Evolutionary conservation across 1,140 invertebrate species (phyloP), one percentile per base, ranked within the genome.

Genomic region (Drosophila bifasciata): DNA sequence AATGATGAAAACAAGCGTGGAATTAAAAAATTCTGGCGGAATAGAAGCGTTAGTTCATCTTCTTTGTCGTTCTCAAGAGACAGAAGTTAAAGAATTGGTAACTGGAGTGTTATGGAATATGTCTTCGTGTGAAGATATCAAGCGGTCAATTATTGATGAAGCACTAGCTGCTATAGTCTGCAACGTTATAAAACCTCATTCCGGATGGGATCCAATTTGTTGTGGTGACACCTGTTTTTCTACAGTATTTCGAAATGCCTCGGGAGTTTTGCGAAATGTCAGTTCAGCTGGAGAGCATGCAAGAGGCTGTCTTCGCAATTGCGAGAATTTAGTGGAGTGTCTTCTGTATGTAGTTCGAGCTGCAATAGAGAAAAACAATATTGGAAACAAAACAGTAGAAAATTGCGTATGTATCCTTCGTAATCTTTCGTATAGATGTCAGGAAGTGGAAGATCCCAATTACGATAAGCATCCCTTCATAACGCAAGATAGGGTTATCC

Each of bases 91-190:
- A 92, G 98, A 99, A 92, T 93, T 99, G 49, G 97, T 99, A 2
- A 99, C 98, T 2, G 98, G 98, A 4, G 97, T 99, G n/a, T 94
- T 99, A 43, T 99, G 99, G 99, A 99, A 99, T 93, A 95, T 99
- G 90, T 99, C 98, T 1, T 99, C 98, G 1, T 99, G 97, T 93
- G 98, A 99, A 93, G 97, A 99, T 86, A 92, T 99, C 46, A 99
- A 99, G 92, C 95, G 96, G 90, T 95, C 96, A 44, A 99, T 99
- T 79, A 97, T 99, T 74, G 98, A 99, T 91, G 97, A 99, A 91
- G 97, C 96, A 23, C 94, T 99, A 32, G 94, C 94, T 68, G 95
- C 97, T 62, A 95, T 99, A 72, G 97, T 99, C 9, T 97, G 96
- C 90, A 95, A 96, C 89, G 97, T 99, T 76, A 97, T 99, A 75